Base-by-base conservation (phyloP, 2,888 invertebrate genomes). In the Drosophila prolongata region DNA sequence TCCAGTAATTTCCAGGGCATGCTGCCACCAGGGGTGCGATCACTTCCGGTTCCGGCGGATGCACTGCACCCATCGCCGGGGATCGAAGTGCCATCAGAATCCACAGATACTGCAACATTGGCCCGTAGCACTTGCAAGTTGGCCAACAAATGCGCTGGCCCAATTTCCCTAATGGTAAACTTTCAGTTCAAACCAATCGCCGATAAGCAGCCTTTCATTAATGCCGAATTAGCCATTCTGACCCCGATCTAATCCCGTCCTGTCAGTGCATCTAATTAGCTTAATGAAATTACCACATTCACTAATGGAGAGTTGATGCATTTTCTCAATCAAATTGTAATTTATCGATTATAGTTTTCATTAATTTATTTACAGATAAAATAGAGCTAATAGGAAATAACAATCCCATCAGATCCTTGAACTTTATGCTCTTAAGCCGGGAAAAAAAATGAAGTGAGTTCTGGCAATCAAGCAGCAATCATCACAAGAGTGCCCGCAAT, bases 1-100 rank as follows among this genome's bases (percentile, higher is more conserved):
- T 73, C 54, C 10, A 88, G 65, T n/a, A 44, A 90, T 70, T 11
- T 80, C 50, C 14, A 84, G 11, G 0, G 80, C 76, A 0, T n/a
- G 87, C 89, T 0, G 43, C 43, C 6, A 75, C 58, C 46, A 84
- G 13, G 1, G 74, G 55, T 1, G 55, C 2, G 11, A 40, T 14
- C 2, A 1, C 2, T 3, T 27, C 10, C 6, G 50, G 52, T 9
- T 30, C 50, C 13, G 40, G 24, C 1, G 59, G 61, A n/a, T 53
- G 47, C 9, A 47, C 11, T 24, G 43, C 52, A 27, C 58, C 58
- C 40, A 58, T 11, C 1, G 50, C 44, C 16, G 46, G 27, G 6
- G 27, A 13, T 6, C 11, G 24, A 14, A 46, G 16, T 11, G 1
- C 50, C 35, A 38, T 13, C n/a, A 44, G 11, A 9, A 56, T 38